These are phyloP conservation scores for Clarias batrachus DNA, from an alignment of 2,113 vertebrate species.

Conservation along the genomic window DNA sequence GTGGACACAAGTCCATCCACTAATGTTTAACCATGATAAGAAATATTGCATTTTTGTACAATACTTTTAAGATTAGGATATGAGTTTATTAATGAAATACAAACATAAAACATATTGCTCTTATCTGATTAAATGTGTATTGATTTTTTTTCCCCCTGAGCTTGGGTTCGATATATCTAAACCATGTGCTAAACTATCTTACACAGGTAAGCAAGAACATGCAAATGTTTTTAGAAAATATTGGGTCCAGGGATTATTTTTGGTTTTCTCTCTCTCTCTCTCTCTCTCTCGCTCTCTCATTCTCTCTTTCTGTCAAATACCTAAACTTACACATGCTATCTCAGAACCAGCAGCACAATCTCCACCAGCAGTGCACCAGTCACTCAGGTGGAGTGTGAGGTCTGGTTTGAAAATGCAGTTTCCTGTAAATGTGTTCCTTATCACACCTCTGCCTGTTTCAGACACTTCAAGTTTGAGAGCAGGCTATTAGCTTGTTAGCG, in stretches of 20 bases:
- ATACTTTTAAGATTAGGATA: neutral
- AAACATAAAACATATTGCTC: neutral
- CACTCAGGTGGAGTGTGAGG: neutral
- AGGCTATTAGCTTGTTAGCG: slow-evolving; percentile 49
- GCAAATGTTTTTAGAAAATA: neutral
- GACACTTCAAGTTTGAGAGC: slow-evolving; percentile 44
- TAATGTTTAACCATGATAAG: neutral
- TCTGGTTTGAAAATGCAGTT: slow-evolving; percentile 33
- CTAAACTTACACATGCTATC: slow-evolving; percentile 23
- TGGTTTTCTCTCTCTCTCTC: neutral
- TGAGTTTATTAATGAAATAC: neutral
- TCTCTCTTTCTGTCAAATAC: slow-evolving; percentile 4
- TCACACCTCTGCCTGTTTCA: slow-evolving; percentile 41
- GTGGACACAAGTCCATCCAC: neutral
- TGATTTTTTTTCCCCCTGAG: neutral
- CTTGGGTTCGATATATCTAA: slow-evolving; percentile 19
- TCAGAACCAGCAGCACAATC: slow-evolving; percentile 10
- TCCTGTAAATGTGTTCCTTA: slow-evolving; percentile 38
- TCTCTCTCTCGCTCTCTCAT: neutral
- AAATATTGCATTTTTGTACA: neutral
- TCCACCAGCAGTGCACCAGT: neutral
- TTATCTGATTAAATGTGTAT: neutral
- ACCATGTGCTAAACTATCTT: slow-evolving; percentile 31
- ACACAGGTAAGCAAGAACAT: slow-evolving; percentile 25
- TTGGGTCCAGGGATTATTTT: neutral